These are phyloP conservation scores for Solea solea DNA, from an alignment of 2,113 vertebrate genomes.

Conservation along the genomic window DNA sequence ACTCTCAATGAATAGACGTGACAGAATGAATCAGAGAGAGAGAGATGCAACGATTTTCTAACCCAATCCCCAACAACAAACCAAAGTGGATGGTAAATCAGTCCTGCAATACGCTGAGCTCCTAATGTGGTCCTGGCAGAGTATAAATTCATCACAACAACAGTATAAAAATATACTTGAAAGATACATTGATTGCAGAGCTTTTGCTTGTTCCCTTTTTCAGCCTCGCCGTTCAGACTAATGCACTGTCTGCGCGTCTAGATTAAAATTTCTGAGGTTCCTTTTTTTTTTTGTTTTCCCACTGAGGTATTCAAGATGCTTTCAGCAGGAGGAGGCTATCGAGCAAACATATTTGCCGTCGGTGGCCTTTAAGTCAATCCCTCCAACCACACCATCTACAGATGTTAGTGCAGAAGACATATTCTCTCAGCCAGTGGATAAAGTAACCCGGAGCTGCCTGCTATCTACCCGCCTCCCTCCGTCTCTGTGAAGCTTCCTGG, in stretches of 20 bases:
- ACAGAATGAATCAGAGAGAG: conserved; percentile 23
- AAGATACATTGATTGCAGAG: conserved; percentile 21
- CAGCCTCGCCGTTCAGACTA: conserved; percentile 15
- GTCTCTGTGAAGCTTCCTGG: conserved; percentile 27
- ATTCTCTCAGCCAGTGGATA: conserved; percentile 43
- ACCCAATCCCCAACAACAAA: conserved; percentile 18
- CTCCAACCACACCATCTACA: conserved; percentile 38
- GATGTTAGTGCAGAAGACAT: conserved; percentile 45
- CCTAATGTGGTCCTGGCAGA: conserved; percentile 32
- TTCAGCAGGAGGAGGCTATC: conserved; percentile 40
- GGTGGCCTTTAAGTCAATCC: conserved; percentile 53
- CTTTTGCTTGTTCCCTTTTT: conserved; percentile 21
- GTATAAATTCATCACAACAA: conserved; percentile 31
- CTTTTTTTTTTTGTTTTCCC: conserved; percentile 3
- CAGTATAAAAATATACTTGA: conserved; percentile 24
- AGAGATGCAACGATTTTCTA: conserved; percentile 47
- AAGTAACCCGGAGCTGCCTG: conserved; percentile 43
- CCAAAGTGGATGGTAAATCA: conserved; percentile 54
- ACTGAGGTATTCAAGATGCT: conserved; percentile 29
- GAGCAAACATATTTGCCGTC: conserved; percentile 21
- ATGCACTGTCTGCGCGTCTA: conserved; percentile 34
- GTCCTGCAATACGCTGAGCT: conserved; percentile 24
- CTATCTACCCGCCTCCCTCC: conserved; percentile 19
- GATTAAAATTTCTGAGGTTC: conserved; percentile 20
- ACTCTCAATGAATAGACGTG: conserved; percentile 22